These are phyloP conservation scores for Diabrotica virgifera DNA, from an alignment of 1,140 invertebrate genomes.

Conservation along the genomic window DNA sequence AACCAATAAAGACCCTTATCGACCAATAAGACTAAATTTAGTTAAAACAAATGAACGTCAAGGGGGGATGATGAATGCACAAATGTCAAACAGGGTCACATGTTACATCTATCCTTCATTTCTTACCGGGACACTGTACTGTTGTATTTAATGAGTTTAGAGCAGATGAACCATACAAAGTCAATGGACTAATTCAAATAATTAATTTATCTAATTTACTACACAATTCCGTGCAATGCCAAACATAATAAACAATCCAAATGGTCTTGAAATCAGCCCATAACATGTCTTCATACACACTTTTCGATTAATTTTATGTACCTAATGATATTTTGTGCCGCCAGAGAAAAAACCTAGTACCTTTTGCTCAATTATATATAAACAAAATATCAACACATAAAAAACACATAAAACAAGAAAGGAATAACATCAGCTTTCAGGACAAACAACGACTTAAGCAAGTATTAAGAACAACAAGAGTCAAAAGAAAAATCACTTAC, in stretches of 20 bases:
- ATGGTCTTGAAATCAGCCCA: slow-evolving; percentile 31
- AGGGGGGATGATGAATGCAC: slow-evolving; percentile 21
- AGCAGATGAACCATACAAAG: slow-evolving; percentile 21
- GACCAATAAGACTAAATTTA: background rate
- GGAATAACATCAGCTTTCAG: too few species aligned
- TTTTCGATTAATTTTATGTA: slow-evolving; percentile 10
- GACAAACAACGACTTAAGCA: too few species aligned
- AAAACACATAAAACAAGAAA: too few species aligned
- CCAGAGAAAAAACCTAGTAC: too few species aligned
- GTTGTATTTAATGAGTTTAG: slow-evolving; percentile 9
- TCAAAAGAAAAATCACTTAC: too few species aligned
- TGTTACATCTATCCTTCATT: slow-evolving; percentile 49
- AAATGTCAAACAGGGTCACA: slow-evolving; percentile 61
- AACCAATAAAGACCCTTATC: background rate
- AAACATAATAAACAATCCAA: slow-evolving; percentile 32
- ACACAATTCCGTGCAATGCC: slow-evolving; percentile 8
- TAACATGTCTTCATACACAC: slow-evolving; percentile 18
- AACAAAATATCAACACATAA: too few species aligned
- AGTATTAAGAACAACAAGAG: too few species aligned
- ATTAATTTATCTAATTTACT: slow-evolving; percentile 29
- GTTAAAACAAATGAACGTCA: slow-evolving; percentile 10
- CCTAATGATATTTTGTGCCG: slow-evolving; percentile 15
- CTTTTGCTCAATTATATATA: too few species aligned
- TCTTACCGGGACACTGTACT: slow-evolving; percentile 6
- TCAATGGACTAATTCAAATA: slow-evolving; percentile 32